Evolutionary conservation across 2,888 invertebrate species (phyloP).

Genomic region (Myopa testacea): DNA sequence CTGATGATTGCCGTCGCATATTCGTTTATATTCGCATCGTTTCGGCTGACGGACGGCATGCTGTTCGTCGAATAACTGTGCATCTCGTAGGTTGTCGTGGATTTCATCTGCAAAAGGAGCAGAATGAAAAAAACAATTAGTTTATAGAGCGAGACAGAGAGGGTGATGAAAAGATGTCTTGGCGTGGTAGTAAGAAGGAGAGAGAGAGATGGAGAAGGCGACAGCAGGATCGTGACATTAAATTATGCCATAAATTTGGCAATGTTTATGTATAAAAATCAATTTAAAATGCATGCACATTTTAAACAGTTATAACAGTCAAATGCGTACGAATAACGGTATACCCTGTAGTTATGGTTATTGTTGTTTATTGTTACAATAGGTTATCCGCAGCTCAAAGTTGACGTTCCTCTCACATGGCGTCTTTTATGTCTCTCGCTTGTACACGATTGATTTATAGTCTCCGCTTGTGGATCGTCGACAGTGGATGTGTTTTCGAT

Average conservation of each 20-base stretch:
- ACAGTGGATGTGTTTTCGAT: too few relatives aligned
- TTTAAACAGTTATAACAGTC: too few relatives aligned
- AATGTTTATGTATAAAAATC: too few relatives aligned
- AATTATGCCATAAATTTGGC: background rate
- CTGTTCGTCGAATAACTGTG: slow-evolving; percentile 54
- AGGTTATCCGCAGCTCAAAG: background rate
- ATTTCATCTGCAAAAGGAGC: slow-evolving; percentile 53
- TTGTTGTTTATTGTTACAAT: background rate
- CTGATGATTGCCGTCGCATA: background rate
- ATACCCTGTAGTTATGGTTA: background rate
- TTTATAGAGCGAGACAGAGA: background rate
- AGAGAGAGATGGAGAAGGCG: background rate
- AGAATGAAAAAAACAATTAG: background rate
- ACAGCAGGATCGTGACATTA: background rate
- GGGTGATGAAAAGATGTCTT: background rate
- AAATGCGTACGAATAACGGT: too few relatives aligned
- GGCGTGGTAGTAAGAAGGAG: background rate
- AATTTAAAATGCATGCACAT: too few relatives aligned
- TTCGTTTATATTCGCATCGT: slow-evolving; percentile 25
- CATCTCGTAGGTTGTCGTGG: slow-evolving; percentile 53
- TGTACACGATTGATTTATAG: background rate
- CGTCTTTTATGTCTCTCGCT: background rate
- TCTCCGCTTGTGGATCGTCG: background rate
- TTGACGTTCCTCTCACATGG: background rate
- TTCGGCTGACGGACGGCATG: slow-evolving; percentile 4